Evolutionary conservation across 2,888 invertebrate genomes (phyloP).

Genomic region (Luffia ferchaultella): DNA sequence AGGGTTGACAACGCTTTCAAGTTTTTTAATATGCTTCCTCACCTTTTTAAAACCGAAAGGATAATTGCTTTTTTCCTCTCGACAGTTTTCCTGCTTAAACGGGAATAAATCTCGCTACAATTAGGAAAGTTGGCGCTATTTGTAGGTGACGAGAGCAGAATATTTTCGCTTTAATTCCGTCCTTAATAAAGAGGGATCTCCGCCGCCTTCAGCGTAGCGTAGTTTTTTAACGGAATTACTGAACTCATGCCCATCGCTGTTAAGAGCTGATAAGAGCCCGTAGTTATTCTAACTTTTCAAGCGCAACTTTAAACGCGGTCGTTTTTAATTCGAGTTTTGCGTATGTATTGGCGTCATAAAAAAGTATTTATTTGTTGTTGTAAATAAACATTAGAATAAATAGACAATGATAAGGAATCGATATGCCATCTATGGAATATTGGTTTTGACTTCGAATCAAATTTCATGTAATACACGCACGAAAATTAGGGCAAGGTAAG

Average conservation of each 20-base stretch:
- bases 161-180: slow-evolving; percentile 18
- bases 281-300: not conserved
- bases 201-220: slow-evolving; percentile 1
- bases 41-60: slow-evolving; percentile 17
- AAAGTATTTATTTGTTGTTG: too few relatives aligned
- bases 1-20: slow-evolving; percentile 55
- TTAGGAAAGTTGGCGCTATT: slow-evolving; percentile 37
- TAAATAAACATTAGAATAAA: too few relatives aligned
- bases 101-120: slow-evolving; percentile 39
- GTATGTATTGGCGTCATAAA: too few relatives aligned
- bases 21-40: slow-evolving; percentile 11
- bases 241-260: slow-evolving; percentile 4
- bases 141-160: slow-evolving; percentile 17
- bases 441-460: too few relatives aligned
- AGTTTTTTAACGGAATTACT: slow-evolving; percentile 8
- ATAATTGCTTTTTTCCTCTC: slow-evolving; percentile 56
- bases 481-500: too few relatives aligned
- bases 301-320: not conserved
- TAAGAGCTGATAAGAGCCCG: slow-evolving; percentile 3
- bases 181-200: slow-evolving; percentile 6
- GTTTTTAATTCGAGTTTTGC: too few relatives aligned
- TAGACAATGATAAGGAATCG: too few relatives aligned
- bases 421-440: too few relatives aligned
- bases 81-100: slow-evolving; percentile 27
- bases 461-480: too few relatives aligned